Conservation (phyloP, 2,113 vertebrate species). For the Nansenia antarctica region DNA sequence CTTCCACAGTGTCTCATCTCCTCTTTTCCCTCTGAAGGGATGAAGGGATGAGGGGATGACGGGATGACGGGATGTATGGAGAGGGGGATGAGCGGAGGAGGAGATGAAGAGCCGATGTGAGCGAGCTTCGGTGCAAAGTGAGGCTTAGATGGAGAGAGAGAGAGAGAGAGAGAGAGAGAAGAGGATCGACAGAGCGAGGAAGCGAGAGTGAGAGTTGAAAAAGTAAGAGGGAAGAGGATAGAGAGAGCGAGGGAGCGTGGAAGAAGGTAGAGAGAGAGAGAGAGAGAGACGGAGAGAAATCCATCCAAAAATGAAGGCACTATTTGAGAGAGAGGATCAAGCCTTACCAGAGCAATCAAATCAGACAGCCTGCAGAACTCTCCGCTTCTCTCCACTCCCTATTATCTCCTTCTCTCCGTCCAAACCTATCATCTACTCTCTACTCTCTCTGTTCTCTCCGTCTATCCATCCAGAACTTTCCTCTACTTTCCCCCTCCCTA, state of each 20-base stretch:
- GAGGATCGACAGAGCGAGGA: background rate
- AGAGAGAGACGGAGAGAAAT: constrained; percentile 24
- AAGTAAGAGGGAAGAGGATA: no score
- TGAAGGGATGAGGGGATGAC: background rate
- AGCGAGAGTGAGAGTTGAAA: constrained; percentile 3
- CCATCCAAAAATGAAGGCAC: no score
- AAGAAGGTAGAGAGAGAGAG: constrained; percentile 26
- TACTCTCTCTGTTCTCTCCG: no score
- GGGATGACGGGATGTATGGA: background rate
- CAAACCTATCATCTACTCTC: constrained; percentile 21
- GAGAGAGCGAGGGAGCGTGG: constrained; percentile 1
- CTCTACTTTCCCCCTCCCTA: no score
- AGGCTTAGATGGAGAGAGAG: background rate
- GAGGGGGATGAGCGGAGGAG: background rate
- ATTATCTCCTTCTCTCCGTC: constrained; percentile 29
- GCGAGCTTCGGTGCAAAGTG: background rate
- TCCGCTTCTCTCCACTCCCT: constrained; percentile 42
- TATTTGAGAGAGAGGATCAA: constrained; percentile 58
- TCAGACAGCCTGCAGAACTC: constrained; percentile 64
- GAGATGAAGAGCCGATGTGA: no score
- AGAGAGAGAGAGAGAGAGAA: background rate
- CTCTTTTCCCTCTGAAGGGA: background rate
- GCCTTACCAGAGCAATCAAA: constrained; percentile 67
- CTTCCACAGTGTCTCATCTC: constrained; percentile 1
- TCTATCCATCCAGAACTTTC: no score